A percentile compares a stretch with the other conserved stretches of the same genome.
Evolutionary conservation across 2,888 invertebrate species (phyloP).

Genomic region (Archaeoteleia sp.): DNA sequence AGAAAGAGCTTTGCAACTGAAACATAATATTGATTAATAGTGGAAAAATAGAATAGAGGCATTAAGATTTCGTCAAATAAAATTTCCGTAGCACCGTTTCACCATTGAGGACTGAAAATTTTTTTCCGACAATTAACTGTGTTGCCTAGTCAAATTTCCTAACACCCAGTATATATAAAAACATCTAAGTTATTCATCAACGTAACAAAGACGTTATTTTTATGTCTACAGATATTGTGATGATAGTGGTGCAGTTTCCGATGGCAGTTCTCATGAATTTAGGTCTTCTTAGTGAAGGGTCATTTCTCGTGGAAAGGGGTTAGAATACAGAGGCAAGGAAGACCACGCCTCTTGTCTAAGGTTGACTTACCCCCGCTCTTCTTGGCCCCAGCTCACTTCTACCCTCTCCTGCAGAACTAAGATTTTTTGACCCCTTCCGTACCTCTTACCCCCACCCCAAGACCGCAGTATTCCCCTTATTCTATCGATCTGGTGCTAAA

Average conservation of each 20-base stretch:
- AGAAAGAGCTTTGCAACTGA: too few relatives aligned
- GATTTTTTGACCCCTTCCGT: conserved; percentile 67
- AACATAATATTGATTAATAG: too few relatives aligned
- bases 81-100: too few relatives aligned
- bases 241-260: conserved; percentile 42
- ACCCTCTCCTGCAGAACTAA: conserved; percentile 61
- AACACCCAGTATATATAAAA: too few relatives aligned
- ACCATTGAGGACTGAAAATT: too few relatives aligned
- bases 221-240: conserved; percentile 40
- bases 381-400: conserved; percentile 56
- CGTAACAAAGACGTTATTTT: conserved; percentile 51
- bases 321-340: conserved; percentile 59
- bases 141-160: conserved; percentile 1
- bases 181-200: conserved; percentile 36
- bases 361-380: conserved; percentile 66
- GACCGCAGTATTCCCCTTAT: conserved; percentile 60
- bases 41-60: too few relatives aligned
- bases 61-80: too few relatives aligned
- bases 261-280: conserved; percentile 52
- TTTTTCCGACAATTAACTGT: too few relatives aligned
- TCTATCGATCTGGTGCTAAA: conserved; percentile 72
- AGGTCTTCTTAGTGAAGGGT: conserved; percentile 53
- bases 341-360: conserved; percentile 75
- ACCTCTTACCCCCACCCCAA: conserved; percentile 58
- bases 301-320: conserved; percentile 56